Percentiles rank a stretch among this genome's conserved stretches.
These are phyloP conservation scores for Babyrousa celebensis DNA, from an alignment of 2,797 vertebrate species.

Conservation along the genomic window DNA sequence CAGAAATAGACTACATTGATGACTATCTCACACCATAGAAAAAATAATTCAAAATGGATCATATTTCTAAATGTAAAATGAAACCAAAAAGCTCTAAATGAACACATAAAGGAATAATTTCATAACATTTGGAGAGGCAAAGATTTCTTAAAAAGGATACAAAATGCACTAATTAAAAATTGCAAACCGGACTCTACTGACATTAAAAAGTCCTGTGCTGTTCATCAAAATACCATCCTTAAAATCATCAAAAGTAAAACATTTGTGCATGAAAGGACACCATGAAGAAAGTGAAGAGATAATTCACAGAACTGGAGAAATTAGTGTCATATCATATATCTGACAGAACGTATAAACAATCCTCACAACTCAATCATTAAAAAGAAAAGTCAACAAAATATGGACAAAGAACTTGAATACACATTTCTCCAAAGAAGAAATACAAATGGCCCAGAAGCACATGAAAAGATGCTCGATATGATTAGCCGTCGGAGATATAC, in stretches of 20 bases:
- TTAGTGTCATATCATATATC: background rate
- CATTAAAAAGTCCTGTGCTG: slow-evolving; percentile 7
- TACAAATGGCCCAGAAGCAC: background rate
- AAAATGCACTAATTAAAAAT: background rate
- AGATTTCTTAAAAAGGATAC: background rate
- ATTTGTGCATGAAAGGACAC: background rate
- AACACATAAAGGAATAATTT: background rate
- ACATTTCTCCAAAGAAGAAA: background rate
- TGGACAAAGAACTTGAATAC: background rate
- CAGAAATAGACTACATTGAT: slow-evolving; percentile 47
- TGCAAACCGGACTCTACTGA: background rate
- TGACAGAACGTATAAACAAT: slow-evolving; percentile 35
- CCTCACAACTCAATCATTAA: background rate
- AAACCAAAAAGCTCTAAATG: slow-evolving; percentile 24
- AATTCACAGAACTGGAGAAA: background rate
- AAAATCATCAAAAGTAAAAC: slow-evolving; percentile 32
- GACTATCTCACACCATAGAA: background rate
- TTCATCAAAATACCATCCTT: background rate
- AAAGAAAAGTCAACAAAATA: slow-evolving; percentile 2
- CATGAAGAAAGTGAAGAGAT: slow-evolving; percentile 10
- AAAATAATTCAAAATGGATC: background rate
- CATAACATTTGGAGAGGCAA: background rate
- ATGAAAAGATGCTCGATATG: background rate
- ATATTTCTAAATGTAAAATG: slow-evolving; percentile 39
- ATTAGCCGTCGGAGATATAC: background rate